phyloP scores from a whole-genome alignment of 2,888 invertebrate genomes.

The Penaeus monodon region DNA sequence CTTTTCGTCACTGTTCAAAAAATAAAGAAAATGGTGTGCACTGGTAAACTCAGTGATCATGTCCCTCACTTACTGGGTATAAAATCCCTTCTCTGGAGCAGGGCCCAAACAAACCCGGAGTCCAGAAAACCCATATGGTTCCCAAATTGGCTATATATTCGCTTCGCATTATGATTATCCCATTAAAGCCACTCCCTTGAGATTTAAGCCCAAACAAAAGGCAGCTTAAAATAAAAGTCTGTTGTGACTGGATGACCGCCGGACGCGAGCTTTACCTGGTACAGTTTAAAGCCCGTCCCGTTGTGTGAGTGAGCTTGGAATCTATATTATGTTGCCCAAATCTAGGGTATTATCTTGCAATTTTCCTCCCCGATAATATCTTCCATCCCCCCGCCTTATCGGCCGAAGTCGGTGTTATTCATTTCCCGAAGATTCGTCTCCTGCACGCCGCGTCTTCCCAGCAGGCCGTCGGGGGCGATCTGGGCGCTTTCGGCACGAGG shows the following conservation, averaged over 20 bases:
- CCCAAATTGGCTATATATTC: constrained; percentile 9
- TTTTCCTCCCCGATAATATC: not conserved
- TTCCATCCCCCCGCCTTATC: too few species aligned
- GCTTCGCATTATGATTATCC: not conserved
- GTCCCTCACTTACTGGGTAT: constrained; percentile 27
- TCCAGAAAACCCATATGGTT: not conserved
- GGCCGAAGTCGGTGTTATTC: too few species aligned
- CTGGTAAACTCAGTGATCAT: constrained; percentile 33
- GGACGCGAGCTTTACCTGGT: not conserved
- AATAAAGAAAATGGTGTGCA: not conserved
- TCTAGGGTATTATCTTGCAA: constrained; percentile 25
- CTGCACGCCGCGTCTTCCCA: not conserved
- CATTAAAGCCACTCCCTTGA: not conserved
- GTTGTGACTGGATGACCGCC: not conserved
- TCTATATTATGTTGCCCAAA: constrained; percentile 16
- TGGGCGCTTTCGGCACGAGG: not conserved
- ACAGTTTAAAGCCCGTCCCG: constrained; percentile 28
- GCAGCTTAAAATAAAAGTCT: not conserved
- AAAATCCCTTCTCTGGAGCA: not conserved
- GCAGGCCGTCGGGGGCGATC: not conserved
- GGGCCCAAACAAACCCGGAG: constrained; percentile 25
- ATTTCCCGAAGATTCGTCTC: too few species aligned
- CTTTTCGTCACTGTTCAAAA: not conserved
- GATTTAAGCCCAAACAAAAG: not conserved
- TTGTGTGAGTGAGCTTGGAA: constrained; percentile 30